These are phyloP conservation scores for Odontamblyopus lacepedii DNA, from an alignment of 2,797 vertebrate genomes.

Conservation along the genomic window DNA sequence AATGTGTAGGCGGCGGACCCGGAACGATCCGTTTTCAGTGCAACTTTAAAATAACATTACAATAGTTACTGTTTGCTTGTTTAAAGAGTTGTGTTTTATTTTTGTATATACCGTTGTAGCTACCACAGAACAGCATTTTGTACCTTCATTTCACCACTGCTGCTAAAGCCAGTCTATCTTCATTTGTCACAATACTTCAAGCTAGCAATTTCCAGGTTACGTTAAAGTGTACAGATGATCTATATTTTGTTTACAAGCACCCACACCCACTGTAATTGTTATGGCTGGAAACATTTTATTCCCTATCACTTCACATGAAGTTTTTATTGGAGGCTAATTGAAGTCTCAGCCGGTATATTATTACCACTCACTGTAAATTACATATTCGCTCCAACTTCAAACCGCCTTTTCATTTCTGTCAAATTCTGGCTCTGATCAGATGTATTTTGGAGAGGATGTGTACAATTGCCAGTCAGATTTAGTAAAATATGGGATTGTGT, in stretches of 20 bases:
- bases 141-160: slow-evolving; percentile 16
- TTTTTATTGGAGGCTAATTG: slow-evolving; percentile 14
- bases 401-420: slow-evolving; percentile 36
- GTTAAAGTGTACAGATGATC: neutral
- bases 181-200: neutral
- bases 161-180: slow-evolving; percentile 2
- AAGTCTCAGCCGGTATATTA: slow-evolving; percentile 36
- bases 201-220: neutral
- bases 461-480: neutral
- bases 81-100: slow-evolving; percentile 51
- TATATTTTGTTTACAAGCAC: slow-evolving; percentile 8
- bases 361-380: slow-evolving; percentile 45
- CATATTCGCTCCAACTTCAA: slow-evolving; percentile 50
- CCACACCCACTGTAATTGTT: neutral
- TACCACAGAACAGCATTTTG: slow-evolving; percentile 34
- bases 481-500: neutral
- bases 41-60: slow-evolving; percentile 41
- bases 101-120: slow-evolving; percentile 6
- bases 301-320: slow-evolving; percentile 10
- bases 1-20: no score
- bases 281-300: slow-evolving; percentile 18
- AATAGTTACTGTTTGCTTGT: slow-evolving; percentile 51
- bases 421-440: neutral
- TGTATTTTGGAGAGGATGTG: neutral
- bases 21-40: no score